phyloP scores from a whole-genome alignment of 2,888 invertebrate species.

The Phytoseiulus persimilis region DNA sequence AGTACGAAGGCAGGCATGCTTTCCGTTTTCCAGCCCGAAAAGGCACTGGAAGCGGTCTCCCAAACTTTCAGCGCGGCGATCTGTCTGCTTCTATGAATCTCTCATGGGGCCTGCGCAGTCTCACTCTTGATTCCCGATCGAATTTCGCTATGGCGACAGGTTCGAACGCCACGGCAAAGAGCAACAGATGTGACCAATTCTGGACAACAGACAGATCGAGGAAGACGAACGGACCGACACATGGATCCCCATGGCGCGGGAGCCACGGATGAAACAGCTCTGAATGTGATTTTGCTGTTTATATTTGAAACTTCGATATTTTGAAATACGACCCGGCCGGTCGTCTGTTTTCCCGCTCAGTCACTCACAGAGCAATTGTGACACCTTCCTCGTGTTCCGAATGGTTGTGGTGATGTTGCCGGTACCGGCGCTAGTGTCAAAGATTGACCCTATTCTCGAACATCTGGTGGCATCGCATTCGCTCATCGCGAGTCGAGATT shows the following conservation, averaged over 20 bases:
- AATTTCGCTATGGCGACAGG: no score
- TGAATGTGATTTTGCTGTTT: neutral
- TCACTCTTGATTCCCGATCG: no score
- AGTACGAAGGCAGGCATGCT: neutral
- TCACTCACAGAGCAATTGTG: neutral
- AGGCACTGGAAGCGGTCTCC: no score
- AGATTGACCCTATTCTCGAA: neutral
- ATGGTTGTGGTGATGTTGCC: neutral
- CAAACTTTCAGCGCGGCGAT: no score
- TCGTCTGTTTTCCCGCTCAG: neutral
- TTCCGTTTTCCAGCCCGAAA: neutral
- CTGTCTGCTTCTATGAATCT: no score
- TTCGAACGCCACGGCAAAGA: no score
- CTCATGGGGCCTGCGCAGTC: no score
- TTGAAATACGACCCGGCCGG: neutral
- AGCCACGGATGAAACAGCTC: neutral
- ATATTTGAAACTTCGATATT: neutral
- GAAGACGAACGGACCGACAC: neutral
- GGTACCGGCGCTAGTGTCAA: neutral
- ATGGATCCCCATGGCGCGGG: neutral
- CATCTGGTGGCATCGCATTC: neutral
- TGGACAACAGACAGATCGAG: no score
- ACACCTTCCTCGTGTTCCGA: neutral
- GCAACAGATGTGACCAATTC: no score
- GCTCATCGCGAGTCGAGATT: neutral